Percentiles rank a stretch among this genome's conserved stretches.
Conservation (phyloP, 2,888 invertebrate genomes). For the Drosophila mercatorum region DNA sequence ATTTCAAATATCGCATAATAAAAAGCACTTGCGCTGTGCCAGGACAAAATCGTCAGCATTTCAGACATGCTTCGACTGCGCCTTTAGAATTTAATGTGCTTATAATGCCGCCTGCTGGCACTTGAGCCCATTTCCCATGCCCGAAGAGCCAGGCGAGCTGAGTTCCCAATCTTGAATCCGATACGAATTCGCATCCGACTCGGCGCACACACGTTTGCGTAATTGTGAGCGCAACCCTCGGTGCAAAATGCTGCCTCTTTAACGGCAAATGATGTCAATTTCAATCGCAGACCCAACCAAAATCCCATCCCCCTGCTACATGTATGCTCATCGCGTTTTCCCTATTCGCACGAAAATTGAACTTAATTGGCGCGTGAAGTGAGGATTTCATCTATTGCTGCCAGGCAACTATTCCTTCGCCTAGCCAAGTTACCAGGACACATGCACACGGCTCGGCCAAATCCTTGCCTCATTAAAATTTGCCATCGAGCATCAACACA, state of each 20-base stretch:
- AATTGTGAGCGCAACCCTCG: constrained; percentile 69
- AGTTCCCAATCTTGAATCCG: constrained; percentile 25
- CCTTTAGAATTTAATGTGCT: constrained; percentile 81
- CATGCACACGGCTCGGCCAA: not conserved
- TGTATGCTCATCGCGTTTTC: constrained; percentile 42
- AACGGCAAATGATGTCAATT: constrained; percentile 78
- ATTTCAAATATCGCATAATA: constrained; percentile 65
- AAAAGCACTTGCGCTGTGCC: constrained; percentile 70
- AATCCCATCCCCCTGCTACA: not conserved
- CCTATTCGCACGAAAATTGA: constrained; percentile 62
- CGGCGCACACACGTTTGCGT: constrained; percentile 63
- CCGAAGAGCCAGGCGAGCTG: not conserved
- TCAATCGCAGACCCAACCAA: constrained; percentile 23
- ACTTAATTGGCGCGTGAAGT: constrained; percentile 78
- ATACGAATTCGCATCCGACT: constrained; percentile 61
- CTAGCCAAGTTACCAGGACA: constrained; percentile 20
- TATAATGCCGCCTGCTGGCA: constrained; percentile 81
- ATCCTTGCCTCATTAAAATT: constrained; percentile 58
- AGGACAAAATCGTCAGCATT: constrained; percentile 51
- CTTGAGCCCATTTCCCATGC: constrained; percentile 52
- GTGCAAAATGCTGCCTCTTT: constrained; percentile 49
- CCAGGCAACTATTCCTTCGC: constrained; percentile 55
- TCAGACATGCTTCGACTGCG: constrained; percentile 71
- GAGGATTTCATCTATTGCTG: constrained; percentile 57
- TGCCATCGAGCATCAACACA: constrained; percentile 34